phyloP scores from a whole-genome alignment of 2,888 invertebrate genomes.

The Apoda limacodes region DNA sequence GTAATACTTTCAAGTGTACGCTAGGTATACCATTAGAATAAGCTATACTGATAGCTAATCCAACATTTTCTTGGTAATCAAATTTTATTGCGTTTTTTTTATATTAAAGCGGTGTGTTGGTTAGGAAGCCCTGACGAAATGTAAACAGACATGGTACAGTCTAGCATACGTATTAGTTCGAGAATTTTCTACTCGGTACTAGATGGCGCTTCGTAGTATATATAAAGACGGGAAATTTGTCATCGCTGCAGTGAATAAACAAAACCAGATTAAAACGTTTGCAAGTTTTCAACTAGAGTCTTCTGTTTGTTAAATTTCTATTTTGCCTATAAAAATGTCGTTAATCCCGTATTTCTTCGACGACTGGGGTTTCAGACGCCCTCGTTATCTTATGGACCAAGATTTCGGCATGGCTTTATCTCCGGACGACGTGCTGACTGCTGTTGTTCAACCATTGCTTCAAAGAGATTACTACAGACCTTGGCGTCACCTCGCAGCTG shows the following conservation, averaged over 20 bases:
- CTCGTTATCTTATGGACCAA: too few species aligned
- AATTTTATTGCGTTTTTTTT: too few species aligned
- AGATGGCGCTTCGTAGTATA: constrained; percentile 34
- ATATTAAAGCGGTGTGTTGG: too few species aligned
- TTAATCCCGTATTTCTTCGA: constrained; percentile 56
- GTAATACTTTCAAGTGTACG: too few species aligned
- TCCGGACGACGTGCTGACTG: constrained; percentile 41
- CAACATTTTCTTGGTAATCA: too few species aligned
- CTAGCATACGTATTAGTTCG: too few species aligned
- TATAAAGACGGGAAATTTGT: constrained; percentile 25
- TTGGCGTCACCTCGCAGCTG: constrained; percentile 41
- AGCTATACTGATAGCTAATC: too few species aligned
- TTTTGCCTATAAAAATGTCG: constrained; percentile 43
- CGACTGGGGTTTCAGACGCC: too few species aligned
- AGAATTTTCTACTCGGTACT: constrained; percentile 33
- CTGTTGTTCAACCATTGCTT: constrained; percentile 28
- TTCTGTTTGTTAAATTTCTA: too few species aligned
- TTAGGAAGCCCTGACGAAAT: too few species aligned
- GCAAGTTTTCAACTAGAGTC: constrained; percentile 23
- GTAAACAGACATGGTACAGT: too few species aligned
- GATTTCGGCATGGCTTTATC: constrained; percentile 54
- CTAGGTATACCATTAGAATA: too few species aligned
- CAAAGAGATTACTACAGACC: constrained; percentile 37
- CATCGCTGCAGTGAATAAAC: constrained; percentile 18
- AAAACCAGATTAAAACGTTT: constrained; percentile 10